Base-by-base conservation (phyloP, 2,797 vertebrate genomes). In the Molossus molossus region DNA sequence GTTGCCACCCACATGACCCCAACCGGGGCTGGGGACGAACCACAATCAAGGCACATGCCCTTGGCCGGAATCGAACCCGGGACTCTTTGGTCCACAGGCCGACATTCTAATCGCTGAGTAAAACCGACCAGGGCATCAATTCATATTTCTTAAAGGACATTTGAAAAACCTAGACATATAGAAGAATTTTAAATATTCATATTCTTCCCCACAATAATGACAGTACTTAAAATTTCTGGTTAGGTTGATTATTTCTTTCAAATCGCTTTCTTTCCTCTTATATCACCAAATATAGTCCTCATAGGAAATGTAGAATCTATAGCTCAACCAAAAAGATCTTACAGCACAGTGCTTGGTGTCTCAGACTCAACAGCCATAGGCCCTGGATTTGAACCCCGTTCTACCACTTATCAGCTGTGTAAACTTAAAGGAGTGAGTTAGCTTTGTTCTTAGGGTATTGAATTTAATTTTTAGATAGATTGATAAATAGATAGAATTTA, bases 131-230 rank as follows among this genome's bases (percentile, higher is more conserved):
- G 40, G 40, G 40, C 40, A 5, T 3, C 40, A 5, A 6, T 33
- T 77, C 17, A 29, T 79, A 53, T 91, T 69, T 65, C 48, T 84
- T 77, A 89, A 50, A 87, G 87, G 57, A 92, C 77, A 84, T 82
- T 76, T 79, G 70, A 76, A 91, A 96, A 94, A 80, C 33, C 23
- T 58, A 73, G 58, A 64, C 45, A 87, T 82, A 84, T 55, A 89
- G 48, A 8, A 73, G 45, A 48, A 67, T 72, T 58, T 37, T 45
- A 88, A 77, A 40, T 89, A 55, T 45, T 58, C 15, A 20, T 60
- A 33, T 85, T 48, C 25, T 58, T 72, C 27, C 29, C 62, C 40
- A 69, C 17, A 58, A 3, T 9, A 73, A 90, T 15, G 55, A 62
- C 29, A 73, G 7, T 6, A 27, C n/a, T 87, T 88, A 88, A 21